Base-by-base conservation (phyloP, 92 coral and sea anemone genomes). In the Epizoanthus stellaris region DNA sequence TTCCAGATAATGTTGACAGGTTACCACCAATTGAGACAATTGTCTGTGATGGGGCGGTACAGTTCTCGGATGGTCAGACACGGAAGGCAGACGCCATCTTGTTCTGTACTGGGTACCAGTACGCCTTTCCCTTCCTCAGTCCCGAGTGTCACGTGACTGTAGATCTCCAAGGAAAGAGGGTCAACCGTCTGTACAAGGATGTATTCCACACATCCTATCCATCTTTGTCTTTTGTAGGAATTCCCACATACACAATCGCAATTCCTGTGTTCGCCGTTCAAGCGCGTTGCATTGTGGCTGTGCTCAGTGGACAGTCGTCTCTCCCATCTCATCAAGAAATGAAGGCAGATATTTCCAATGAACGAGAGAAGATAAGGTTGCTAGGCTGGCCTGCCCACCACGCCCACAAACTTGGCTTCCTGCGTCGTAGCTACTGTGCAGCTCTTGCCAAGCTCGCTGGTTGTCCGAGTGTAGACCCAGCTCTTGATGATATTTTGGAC, bases 51-150 rank as follows among this genome's bases (percentile, higher is more conserved):
- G 96, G 96, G 5, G 71, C 63, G 10, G 91, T 95, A 5, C 75
- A 77, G 16, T 91, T 95, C 72, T 88, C 86, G 47, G 92, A 86
- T 87, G 93, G 90, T 36, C 80, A 89, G 20, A 60, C 81, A 56
- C 61, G 85, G 59, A 81, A 83, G 40, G 94, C 76, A 11, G 93
- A 93, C 62, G 87, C 88, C 57, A 86, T 95, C 60, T 75, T 95
- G 67, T 80, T 93, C 25, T 95, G 98, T 16, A 95, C 98, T 65
- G 98, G 98, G 15, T 95, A 95, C 67, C 34, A 86, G 38, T 93
- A 81, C 25, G 83, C 92, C 19, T 93, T 93, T 73, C 98, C 97
- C 21, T 95, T 95, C 62, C 90, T 95, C 70, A 67, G 79, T 36
- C 75, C 88, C 14, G 87, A 88, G 36, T 95, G 97, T 80, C 82